Evolutionary conservation across 1,140 invertebrate species (phyloP).

Genomic region (Drosophila sechellia): DNA sequence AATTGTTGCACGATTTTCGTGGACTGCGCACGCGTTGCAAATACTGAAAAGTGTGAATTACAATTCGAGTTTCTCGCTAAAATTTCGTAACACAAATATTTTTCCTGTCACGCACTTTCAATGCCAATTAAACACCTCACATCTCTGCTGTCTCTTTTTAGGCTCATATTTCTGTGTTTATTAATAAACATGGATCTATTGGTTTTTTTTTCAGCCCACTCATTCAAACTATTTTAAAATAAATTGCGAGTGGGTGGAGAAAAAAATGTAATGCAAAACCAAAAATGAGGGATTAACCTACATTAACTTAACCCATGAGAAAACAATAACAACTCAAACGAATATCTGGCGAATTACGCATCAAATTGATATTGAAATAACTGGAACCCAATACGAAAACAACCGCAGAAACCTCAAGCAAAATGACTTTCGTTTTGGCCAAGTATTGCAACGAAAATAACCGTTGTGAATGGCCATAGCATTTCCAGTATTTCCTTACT

Average conservation of each 20-base stretch:
- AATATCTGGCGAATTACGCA: slow-evolving; percentile 59
- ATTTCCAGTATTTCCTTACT: slow-evolving; percentile 53
- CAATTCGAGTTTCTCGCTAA: slow-evolving; percentile 36
- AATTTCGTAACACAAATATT: slow-evolving; percentile 27
- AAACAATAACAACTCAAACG: slow-evolving; percentile 6
- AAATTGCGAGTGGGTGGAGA: slow-evolving; percentile 46
- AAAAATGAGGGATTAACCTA: slow-evolving; percentile 74
- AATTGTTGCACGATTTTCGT: slow-evolving; percentile 73
- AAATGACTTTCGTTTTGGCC: slow-evolving; percentile 63
- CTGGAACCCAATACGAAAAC: slow-evolving; percentile 36
- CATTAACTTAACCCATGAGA: slow-evolving; percentile 25
- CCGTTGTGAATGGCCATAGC: slow-evolving; percentile 28
- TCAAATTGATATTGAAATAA: slow-evolving; percentile 54
- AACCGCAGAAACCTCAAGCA: slow-evolving; percentile 43
- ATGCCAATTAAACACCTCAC: slow-evolving; percentile 57
- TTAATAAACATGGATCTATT: slow-evolving; percentile 37
- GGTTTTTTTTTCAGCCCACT: slow-evolving; percentile 33
- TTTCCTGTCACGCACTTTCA: slow-evolving; percentile 48
- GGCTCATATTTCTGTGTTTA: slow-evolving; percentile 10
- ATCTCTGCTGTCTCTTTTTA: slow-evolving; percentile 20
- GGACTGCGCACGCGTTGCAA: slow-evolving; percentile 62
- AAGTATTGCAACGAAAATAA: slow-evolving; percentile 47
- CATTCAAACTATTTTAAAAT: slow-evolving; percentile 67
- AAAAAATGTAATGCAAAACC: slow-evolving; percentile 67
- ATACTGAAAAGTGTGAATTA: slow-evolving; percentile 50